Evolutionary conservation across 1,140 invertebrate species (phyloP), one percentile per base, ranked within the genome.

Genomic region (Drosophila pseudoananassae): DNA sequence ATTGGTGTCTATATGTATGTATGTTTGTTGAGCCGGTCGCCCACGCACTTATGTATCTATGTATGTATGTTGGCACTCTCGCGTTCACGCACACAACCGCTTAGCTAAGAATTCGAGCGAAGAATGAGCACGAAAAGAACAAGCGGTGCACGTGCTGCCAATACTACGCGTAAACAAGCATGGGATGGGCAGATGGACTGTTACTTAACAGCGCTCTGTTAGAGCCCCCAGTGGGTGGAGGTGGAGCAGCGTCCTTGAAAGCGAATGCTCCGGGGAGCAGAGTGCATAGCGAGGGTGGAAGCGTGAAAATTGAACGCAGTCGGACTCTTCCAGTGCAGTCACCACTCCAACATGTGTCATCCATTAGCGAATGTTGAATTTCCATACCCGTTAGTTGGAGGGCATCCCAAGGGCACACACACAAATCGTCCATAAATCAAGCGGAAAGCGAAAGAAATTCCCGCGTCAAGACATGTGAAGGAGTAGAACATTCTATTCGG

Each of bases 61-160:
- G 25, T 27, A 4, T 25, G 23, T 25, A 27, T 27, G 25, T 27
- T 27, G 25, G 31, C 51, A 61, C 36, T 27, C 40, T 17, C 33
- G 45, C 25, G 17, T 20, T 9, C 33, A 45, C 73, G 68, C 52
- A 81, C 69, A 87, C 78, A 75, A 87, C 81, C 82, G 78, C 63
- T 85, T 60, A 43, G 54, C 64, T 77, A 66, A 78, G 57, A 82
- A 65, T 82, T 56, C 61, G 45, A 76, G 46, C 54, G 58, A 59
- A 82, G 69, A 87, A 72, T 87, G 83, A 74, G 50, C 74, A 71
- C 49, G 73, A 81, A 78, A 82, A 56, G 53, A 60, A 68, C 54
- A 66, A 56, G 33, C 15, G 55, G 45, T 85, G 78, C 82, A 85
- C 82, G 82, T 85, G 82, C 72, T 76, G 59, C 47, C 8, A 55